phyloP scores from a whole-genome alignment of 2,888 invertebrate species.

The Hydriomena furcata region DNA sequence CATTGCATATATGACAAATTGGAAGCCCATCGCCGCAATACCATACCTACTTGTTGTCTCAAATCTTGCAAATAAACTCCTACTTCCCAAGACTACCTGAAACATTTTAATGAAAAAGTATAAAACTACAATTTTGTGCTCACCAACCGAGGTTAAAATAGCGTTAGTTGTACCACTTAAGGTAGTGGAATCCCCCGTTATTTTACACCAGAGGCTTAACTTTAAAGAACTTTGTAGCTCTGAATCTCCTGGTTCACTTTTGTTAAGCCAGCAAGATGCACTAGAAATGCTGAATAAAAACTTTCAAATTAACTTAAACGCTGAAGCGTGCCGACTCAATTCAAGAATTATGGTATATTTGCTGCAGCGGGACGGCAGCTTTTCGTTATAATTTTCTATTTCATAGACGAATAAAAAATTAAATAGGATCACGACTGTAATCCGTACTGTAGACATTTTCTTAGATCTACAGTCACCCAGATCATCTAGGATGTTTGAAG shows the following conservation, averaged over 20 bases:
- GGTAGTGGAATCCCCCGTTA: conserved; percentile 42
- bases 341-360: not conserved
- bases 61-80: not conserved
- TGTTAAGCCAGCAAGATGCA: conserved; percentile 8
- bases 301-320: conserved; percentile 12
- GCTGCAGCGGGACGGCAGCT: too few relatives aligned
- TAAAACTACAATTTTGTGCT: conserved; percentile 13
- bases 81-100: conserved; percentile 1
- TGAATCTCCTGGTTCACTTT: conserved; percentile 63
- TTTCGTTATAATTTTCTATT: too few relatives aligned
- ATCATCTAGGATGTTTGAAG: too few relatives aligned
- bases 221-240: conserved; percentile 66
- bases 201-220: conserved; percentile 62
- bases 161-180: conserved; percentile 22
- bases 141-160: conserved; percentile 18
- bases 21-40: too few relatives aligned
- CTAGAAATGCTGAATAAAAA: conserved; percentile 20
- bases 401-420: too few relatives aligned
- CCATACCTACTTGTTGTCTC: not conserved
- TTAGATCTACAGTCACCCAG: too few relatives aligned
- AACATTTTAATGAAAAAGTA: conserved; percentile 18
- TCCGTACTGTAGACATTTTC: too few relatives aligned
- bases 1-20: too few relatives aligned
- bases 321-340: not conserved
- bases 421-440: too few relatives aligned